These are phyloP conservation scores for Ecdyonurus torrentis DNA, from an alignment of 2,888 invertebrate genomes.

Conservation along the genomic window DNA sequence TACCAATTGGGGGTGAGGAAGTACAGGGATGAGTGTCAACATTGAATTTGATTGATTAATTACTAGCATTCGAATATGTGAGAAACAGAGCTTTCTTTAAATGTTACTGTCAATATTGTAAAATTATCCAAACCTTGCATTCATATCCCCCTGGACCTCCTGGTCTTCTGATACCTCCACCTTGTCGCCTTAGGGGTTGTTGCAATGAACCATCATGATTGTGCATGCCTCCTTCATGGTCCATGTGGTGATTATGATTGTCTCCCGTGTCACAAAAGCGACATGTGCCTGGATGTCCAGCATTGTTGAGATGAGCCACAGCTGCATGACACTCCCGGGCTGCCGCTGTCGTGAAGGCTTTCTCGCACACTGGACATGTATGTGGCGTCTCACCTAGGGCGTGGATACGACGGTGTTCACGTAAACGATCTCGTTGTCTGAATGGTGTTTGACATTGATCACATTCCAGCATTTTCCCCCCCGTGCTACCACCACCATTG, in stretches of 20 bases:
- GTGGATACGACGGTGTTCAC: constrained; percentile 9
- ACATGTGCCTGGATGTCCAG: background rate
- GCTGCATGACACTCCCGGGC: constrained; percentile 7
- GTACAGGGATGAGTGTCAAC: no score
- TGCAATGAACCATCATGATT: background rate
- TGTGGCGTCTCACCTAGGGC: constrained; percentile 8
- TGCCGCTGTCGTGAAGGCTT: constrained; percentile 7
- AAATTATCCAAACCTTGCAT: background rate
- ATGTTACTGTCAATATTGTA: background rate
- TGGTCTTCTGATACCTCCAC: background rate
- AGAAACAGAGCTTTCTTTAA: no score
- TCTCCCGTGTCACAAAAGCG: background rate
- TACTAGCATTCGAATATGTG: no score
- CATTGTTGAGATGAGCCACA: background rate
- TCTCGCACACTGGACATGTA: constrained; percentile 8
- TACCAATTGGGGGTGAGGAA: no score
- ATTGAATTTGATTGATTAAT: no score
- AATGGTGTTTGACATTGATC: constrained; percentile 8
- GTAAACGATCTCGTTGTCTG: constrained; percentile 7
- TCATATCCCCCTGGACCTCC: background rate
- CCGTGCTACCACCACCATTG: background rate
- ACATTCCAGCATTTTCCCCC: constrained; percentile 4
- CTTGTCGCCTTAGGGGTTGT: background rate
- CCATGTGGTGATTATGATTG: background rate
- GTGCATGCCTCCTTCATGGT: background rate